Percentiles rank a stretch among this genome's conserved stretches.
Conservation (phyloP, 2,888 invertebrate genomes). For the Halictus ligatus region DNA sequence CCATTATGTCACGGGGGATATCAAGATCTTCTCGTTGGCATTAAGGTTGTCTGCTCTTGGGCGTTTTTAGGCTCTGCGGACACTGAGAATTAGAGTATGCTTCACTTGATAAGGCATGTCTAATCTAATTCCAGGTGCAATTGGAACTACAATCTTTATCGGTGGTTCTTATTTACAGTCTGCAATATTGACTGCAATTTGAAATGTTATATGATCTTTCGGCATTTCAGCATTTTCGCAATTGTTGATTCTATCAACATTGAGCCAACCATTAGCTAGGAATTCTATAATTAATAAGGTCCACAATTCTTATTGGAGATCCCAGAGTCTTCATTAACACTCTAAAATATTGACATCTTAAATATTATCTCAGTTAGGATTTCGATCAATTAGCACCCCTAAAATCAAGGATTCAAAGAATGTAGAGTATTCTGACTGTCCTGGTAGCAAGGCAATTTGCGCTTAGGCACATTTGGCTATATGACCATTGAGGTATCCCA, state of each 20-base stretch:
- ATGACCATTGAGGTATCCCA: not conserved
- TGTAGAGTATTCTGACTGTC: too few relatives aligned
- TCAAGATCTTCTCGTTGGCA: conserved; percentile 5
- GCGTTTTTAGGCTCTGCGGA: not conserved
- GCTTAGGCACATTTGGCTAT: not conserved
- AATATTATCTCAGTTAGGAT: not conserved
- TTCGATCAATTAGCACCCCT: not conserved
- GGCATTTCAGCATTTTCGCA: not conserved
- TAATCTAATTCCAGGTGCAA: not conserved
- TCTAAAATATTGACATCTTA: not conserved
- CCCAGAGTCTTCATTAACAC: too few relatives aligned
- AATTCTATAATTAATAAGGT: too few relatives aligned
- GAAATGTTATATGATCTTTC: not conserved
- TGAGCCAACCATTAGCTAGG: too few relatives aligned
- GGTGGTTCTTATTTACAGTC: too few relatives aligned
- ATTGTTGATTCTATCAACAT: not conserved
- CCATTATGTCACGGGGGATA: not conserved
- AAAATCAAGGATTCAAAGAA: not conserved
- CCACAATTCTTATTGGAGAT: not conserved
- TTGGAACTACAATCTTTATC: not conserved
- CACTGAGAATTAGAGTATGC: not conserved
- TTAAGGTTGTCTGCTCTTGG: not conserved
- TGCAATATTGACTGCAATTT: not conserved
- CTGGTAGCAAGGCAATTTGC: not conserved
- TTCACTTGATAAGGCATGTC: not conserved